phyloP scores from a whole-genome alignment of 2,797 vertebrate species.

The Macroramphosus scolopax region DNA sequence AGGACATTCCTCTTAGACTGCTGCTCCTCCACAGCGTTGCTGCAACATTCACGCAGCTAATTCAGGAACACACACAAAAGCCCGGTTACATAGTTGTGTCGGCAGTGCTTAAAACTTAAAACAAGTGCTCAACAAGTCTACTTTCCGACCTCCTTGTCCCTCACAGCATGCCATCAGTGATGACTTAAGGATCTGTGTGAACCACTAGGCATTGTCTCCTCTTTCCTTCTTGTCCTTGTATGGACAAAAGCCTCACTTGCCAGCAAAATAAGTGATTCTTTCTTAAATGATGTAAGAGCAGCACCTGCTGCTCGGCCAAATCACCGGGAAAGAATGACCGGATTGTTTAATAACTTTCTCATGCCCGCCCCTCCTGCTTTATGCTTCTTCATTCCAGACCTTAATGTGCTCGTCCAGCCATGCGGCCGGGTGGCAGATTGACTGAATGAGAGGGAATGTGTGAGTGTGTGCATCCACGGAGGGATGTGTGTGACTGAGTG shows the following conservation, averaged over 20 bases:
- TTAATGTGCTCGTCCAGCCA: constrained; percentile 48
- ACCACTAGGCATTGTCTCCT: constrained; percentile 10
- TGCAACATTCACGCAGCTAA: constrained; percentile 23
- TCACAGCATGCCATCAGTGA: constrained; percentile 9
- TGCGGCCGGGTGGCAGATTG: constrained; percentile 40
- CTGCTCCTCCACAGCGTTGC: constrained; percentile 37
- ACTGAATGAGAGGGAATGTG: constrained; percentile 35
- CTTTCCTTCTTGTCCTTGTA: constrained; percentile 52
- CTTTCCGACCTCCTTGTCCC: too few relatives aligned
- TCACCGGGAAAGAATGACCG: constrained; percentile 51
- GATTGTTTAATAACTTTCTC: constrained; percentile 50
- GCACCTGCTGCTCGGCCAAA: constrained; percentile 35
- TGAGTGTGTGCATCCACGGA: constrained; percentile 23
- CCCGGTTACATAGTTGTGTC: background rate
- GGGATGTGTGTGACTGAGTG: constrained; percentile 36
- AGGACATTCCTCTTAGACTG: constrained; percentile 45
- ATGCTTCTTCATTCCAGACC: constrained; percentile 56
- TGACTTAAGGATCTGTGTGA: background rate
- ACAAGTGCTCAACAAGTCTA: too few relatives aligned
- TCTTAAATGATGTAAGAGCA: constrained; percentile 44
- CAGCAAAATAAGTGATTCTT: constrained; percentile 6
- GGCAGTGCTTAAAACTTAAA: too few relatives aligned
- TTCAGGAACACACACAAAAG: constrained; percentile 24
- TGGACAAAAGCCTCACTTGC: constrained; percentile 54
- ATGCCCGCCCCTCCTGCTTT: constrained; percentile 43